Evolutionary conservation across 2,113 vertebrate genomes (phyloP), one percentile per base, ranked within the genome.

Genomic region (Vulpes lagopus): DNA sequence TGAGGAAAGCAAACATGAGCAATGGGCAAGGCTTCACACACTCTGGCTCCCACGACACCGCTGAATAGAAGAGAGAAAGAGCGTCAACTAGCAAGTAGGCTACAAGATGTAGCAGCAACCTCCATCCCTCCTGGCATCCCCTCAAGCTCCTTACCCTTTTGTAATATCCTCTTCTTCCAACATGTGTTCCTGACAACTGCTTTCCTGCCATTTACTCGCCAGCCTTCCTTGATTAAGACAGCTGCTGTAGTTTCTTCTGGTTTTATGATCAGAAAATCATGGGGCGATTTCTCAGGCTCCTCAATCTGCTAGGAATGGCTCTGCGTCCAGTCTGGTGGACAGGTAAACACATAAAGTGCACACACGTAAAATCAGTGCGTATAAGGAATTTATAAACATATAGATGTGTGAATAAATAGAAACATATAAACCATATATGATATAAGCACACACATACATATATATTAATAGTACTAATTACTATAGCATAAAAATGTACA

Each of bases 21-120:
- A 20, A 27, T 1, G 71, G 43, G 10, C 51, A 38, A 51, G 30
- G 4, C 0, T 85, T 89, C 3, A 3, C 22, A 27, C 1, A 14
- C 55, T n/a, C 22, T 9, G 2, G 5, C 32, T 57, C 19, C 23
- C 38, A 5, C 0, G 0, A 1, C 7, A 14, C 11, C 2, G 12
- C 38, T 8, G 0, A 10, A 1, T 0, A 20, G 20, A 35, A 78
- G 43, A 74, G 5, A 11, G 64, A 27, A 67, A 76, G 14, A 9
- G 17, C 23, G 43, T 51, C 27, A 10, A 8, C 2, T 4, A 32
- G n/a, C 3, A 27, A 53, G 12, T 1, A 23, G 69, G 16, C 69
- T 12, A 2, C 2, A 11, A 62, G 53, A 19, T 8, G 3, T 4
- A 11, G 16, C 15, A 51, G 81, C 15, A 20, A 5, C 30, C 14